phyloP scores from a whole-genome alignment of 2,888 invertebrate species.

The Pristionchus mayeri region DNA sequence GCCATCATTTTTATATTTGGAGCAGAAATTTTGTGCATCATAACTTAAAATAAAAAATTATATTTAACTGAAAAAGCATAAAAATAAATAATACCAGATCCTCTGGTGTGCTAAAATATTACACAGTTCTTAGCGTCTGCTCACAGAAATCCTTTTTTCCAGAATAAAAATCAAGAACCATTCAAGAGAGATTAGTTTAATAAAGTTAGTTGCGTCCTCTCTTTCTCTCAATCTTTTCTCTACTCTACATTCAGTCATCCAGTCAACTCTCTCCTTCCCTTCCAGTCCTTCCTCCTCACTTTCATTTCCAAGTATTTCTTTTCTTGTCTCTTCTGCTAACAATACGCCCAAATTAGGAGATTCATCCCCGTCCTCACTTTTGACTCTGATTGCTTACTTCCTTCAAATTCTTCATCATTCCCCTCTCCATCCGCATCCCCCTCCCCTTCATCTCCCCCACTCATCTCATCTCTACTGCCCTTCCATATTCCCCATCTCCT shows the following conservation, averaged over 20 bases:
- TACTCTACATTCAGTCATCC: neutral
- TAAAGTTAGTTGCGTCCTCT: neutral
- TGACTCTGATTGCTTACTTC: too few species aligned
- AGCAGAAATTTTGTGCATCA: too few species aligned
- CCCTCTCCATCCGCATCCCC: neutral
- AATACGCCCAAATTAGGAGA: slow-evolving; percentile 12
- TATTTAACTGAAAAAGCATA: too few species aligned
- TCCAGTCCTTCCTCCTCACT: neutral
- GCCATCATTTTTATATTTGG: too few species aligned
- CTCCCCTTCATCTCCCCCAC: neutral
- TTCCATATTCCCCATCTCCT: slow-evolving; percentile 38
- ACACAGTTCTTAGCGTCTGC: too few species aligned
- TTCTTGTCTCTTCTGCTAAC: neutral
- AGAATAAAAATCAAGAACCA: neutral
- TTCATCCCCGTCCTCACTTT: neutral
- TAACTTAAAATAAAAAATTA: too few species aligned
- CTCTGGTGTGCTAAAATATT: too few species aligned
- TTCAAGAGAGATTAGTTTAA: neutral
- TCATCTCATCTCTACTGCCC: neutral
- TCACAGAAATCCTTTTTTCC: neutral
- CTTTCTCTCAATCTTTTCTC: neutral
- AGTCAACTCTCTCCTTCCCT: neutral
- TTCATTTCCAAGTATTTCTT: neutral
- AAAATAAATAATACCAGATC: too few species aligned
- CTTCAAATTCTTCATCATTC: neutral